Conservation (phyloP, 2,888 invertebrate species). For the Dastarcus helophoroides region DNA sequence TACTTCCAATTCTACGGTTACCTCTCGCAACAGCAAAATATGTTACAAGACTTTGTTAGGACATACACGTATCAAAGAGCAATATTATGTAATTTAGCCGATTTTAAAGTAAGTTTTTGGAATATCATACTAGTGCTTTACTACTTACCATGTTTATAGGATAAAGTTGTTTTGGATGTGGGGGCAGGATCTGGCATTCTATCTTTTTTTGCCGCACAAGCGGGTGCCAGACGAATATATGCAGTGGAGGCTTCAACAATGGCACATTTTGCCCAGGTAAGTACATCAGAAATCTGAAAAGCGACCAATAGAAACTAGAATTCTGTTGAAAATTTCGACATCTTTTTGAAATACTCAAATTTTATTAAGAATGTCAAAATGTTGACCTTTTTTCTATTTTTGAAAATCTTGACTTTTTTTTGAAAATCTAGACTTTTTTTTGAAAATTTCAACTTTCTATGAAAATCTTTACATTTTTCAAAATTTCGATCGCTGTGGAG, state of each 20-base stretch:
- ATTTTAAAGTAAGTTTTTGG: constrained; percentile 52
- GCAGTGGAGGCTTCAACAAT: constrained; percentile 99
- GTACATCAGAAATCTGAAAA: too few relatives aligned
- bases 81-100: constrained; percentile 82
- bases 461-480: too few relatives aligned
- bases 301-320: too few relatives aligned
- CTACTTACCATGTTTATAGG: constrained; percentile 30
- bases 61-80: constrained; percentile 98
- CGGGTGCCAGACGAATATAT: constrained; percentile 92
- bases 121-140: background rate
- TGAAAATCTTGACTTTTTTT: too few relatives aligned
- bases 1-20: constrained; percentile 99
- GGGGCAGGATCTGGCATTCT: constrained; percentile 98
- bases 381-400: too few relatives aligned
- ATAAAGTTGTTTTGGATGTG: constrained; percentile 91
- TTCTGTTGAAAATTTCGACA: too few relatives aligned
- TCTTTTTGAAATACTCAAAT: too few relatives aligned
- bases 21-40: constrained; percentile 97
- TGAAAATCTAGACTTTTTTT: too few relatives aligned
- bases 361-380: too few relatives aligned
- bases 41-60: constrained; percentile 99
- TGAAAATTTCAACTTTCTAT: too few relatives aligned
- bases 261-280: constrained; percentile 85
- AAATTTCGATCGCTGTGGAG: too few relatives aligned
- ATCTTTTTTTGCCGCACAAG: constrained; percentile 96